Conservation (phyloP, 2,888 invertebrate species). For the Acrobasis consociella region DNA sequence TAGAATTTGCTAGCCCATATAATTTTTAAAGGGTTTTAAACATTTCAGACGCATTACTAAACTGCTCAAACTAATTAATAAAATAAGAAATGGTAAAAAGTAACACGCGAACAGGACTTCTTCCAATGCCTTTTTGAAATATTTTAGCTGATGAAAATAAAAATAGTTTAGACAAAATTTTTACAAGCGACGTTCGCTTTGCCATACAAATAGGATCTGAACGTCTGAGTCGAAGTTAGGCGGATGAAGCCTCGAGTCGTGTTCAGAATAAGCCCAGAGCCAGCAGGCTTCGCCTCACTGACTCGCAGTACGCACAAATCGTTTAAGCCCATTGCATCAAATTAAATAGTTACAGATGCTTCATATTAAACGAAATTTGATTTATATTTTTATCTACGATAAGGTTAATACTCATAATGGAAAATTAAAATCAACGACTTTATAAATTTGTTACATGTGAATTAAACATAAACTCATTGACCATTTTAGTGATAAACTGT, state of each 20-base stretch:
- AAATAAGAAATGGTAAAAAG: neutral
- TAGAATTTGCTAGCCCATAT: no score
- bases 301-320: conserved; percentile 33
- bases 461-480: no score
- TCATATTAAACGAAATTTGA: neutral
- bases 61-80: no score
- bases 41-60: no score
- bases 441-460: no score
- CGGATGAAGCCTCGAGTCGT: conserved; percentile 39
- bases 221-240: conserved; percentile 14
- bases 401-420: no score
- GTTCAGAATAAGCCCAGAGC: conserved; percentile 43
- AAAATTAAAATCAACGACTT: no score
- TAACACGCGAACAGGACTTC: neutral
- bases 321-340: conserved; percentile 36
- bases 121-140: no score
- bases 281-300: conserved; percentile 38
- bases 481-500: no score
- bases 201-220: neutral
- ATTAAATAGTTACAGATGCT: neutral
- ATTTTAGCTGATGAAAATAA: no score
- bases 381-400: no score
- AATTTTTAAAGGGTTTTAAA: no score
- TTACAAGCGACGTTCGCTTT: neutral
- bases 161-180: neutral